These are phyloP conservation scores for Aurelia sp. DNA, from an alignment of 30 jellyfish, hydroid and myxozoan genomes.

Conservation along the genomic window DNA sequence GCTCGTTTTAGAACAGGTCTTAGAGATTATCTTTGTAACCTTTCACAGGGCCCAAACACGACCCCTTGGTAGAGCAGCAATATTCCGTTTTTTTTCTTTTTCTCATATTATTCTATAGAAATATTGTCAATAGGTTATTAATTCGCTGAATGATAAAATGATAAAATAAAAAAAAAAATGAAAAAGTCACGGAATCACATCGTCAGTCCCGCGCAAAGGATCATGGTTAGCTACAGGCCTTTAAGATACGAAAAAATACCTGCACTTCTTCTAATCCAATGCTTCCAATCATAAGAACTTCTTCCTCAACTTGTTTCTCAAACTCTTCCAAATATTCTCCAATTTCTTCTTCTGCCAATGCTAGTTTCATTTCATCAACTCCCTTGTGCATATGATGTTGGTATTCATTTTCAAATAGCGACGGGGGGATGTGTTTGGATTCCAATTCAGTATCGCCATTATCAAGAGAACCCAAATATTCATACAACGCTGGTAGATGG, in stretches of 20 bases:
- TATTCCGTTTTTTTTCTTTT: no score
- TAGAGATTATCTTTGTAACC: no score
- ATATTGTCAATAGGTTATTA: no score
- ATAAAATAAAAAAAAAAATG: no score
- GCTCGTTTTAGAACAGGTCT: no score
- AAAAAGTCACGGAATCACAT: no score
- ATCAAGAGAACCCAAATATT: conserved; percentile 73
- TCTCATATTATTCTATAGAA: no score
- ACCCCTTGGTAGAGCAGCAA: no score
- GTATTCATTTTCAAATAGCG: conserved; percentile 64
- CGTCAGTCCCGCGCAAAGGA: no score
- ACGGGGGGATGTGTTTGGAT: conserved; percentile 75
- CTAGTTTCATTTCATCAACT: conserved; percentile 61
- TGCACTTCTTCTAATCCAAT: conserved; percentile 87
- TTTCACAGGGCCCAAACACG: no score
- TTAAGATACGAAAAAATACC: conserved; percentile 29
- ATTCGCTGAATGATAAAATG: no score
- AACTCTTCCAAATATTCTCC: conserved; percentile 86
- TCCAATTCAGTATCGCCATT: conserved; percentile 80
- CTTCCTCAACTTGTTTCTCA: conserved; percentile 87
- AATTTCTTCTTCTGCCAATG: conserved; percentile 93
- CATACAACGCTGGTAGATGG: conserved; percentile 80
- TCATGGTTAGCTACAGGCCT: no score
- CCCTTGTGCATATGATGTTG: conserved; percentile 66
- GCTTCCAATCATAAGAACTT: conserved; percentile 92